Base-by-base conservation (phyloP, 2,113 vertebrate genomes). In the Phaethornis superciliosus region DNA sequence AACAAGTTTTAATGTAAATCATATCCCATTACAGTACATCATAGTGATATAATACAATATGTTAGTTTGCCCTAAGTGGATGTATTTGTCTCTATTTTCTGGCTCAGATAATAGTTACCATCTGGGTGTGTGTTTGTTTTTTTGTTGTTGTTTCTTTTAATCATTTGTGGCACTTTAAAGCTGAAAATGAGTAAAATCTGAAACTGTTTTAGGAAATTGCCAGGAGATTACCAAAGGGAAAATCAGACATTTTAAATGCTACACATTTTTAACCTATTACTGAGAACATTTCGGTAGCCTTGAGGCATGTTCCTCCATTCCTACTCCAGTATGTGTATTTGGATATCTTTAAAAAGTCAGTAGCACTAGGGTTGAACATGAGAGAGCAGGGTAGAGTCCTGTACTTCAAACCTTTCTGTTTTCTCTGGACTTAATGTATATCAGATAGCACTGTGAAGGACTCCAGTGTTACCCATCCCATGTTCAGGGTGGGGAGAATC, bases 51-150 rank as follows among this genome's bases (percentile, higher is more conserved):
- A 96, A 95, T 96, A 93, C 96, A 93, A 81, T 95, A 94, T 97
- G 97, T 95, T 97, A 78, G 90, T 94, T 96, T 96, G 97, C 96
- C 97, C 97, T 96, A 95, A 81, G 86, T 91, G 71, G 96, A 93
- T 93, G 90, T 94, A 96, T 90, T 59, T 79, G 85, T 96, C 95
- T 97, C 96, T 97, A 88, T 98, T 96, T 96, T 96, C 97, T 96
- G 94, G 91, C 93, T 97, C 96, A 96, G 93, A 96, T 97, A 96
- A 97, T 98, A 96, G 97, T 97, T 95, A 88, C 97, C 98, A 98
- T 98, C 97, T 98, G 97, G 95, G 96, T 47, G 90, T 85, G 92
- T 96, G 89, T 94, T 94, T 93, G 96, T 96, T 79, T 95, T 94
- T 83, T 96, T 97, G 97, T 96, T 97, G 95, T 97, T 96, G 91